These are phyloP conservation scores for Actias luna DNA, from an alignment of 2,888 invertebrate genomes.

Conservation along the genomic window DNA sequence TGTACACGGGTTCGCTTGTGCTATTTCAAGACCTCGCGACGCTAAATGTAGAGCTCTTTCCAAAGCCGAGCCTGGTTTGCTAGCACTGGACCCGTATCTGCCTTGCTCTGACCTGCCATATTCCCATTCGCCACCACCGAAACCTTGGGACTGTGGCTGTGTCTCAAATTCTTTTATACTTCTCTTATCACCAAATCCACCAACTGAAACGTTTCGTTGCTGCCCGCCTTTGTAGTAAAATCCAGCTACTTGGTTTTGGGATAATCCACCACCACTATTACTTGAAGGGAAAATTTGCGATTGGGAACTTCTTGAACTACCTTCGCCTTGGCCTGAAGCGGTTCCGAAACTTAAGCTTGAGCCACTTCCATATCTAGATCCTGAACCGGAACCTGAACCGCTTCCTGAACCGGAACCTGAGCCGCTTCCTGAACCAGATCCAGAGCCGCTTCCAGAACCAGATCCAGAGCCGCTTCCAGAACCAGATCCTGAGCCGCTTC, in stretches of 20 bases:
- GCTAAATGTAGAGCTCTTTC: slow-evolving; percentile 59
- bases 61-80: slow-evolving; percentile 40
- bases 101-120: slow-evolving; percentile 21
- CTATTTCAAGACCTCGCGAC: slow-evolving; percentile 52
- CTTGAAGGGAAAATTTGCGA: slow-evolving; percentile 3
- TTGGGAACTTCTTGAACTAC: slow-evolving; percentile 13
- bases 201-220: not conserved
- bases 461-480: no score
- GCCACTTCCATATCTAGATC: no score
- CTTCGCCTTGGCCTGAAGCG: slow-evolving; percentile 9
- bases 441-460: slow-evolving; percentile 16
- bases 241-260: slow-evolving; percentile 3
- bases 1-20: slow-evolving; percentile 45
- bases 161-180: not conserved
- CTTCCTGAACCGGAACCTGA: slow-evolving; percentile 18
- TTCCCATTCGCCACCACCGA: slow-evolving; percentile 25
- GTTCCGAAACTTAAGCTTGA: no score
- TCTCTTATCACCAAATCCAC: slow-evolving; percentile 10
- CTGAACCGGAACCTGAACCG: no score
- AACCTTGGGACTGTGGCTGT: slow-evolving; percentile 19
- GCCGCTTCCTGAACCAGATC: slow-evolving; percentile 17
- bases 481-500: no score
- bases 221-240: slow-evolving; percentile 7
- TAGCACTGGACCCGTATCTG: slow-evolving; percentile 23
- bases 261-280: slow-evolving; percentile 10